Conservation (phyloP, 1,140 invertebrate genomes). For the Drosophila sturtevanti region DNA sequence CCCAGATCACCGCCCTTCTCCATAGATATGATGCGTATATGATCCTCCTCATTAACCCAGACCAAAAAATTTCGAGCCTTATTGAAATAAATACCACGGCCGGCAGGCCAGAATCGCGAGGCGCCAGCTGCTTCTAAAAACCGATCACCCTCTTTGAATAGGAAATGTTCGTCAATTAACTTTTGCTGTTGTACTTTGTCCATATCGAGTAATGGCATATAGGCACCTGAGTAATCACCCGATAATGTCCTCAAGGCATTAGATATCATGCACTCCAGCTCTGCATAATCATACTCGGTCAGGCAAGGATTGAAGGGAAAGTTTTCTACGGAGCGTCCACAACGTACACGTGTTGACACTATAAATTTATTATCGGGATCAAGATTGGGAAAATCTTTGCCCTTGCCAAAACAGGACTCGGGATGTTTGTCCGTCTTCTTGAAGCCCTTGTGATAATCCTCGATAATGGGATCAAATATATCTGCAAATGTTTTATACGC, state of each 20-base stretch:
- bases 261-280: slow-evolving; percentile 94
- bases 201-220: slow-evolving; percentile 97
- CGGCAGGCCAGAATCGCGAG: slow-evolving; percentile 95
- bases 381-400: slow-evolving; percentile 92
- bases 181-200: slow-evolving; percentile 94
- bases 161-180: slow-evolving; percentile 97
- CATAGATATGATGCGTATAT: slow-evolving; percentile 98
- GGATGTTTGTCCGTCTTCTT: slow-evolving; percentile 95
- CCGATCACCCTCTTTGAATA: slow-evolving; percentile 95
- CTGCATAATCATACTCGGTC: slow-evolving; percentile 94
- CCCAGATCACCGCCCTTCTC: slow-evolving; percentile 97
- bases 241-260: slow-evolving; percentile 89
- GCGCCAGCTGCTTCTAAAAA: slow-evolving; percentile 92
- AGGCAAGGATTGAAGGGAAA: slow-evolving; percentile 98
- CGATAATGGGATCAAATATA: slow-evolving; percentile 97
- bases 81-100: slow-evolving; percentile 98
- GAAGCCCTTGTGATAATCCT: slow-evolving; percentile 97
- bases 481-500: slow-evolving; percentile 94
- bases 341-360: slow-evolving; percentile 96
- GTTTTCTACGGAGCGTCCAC: slow-evolving; percentile 93
- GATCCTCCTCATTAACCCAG: slow-evolving; percentile 99
- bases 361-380: slow-evolving; percentile 94
- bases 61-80: slow-evolving; percentile 97
- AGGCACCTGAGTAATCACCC: slow-evolving; percentile 93
- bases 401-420: slow-evolving; percentile 94